Conservation (phyloP, 2,113 vertebrate genomes). For the Microtus oregoni region DNA sequence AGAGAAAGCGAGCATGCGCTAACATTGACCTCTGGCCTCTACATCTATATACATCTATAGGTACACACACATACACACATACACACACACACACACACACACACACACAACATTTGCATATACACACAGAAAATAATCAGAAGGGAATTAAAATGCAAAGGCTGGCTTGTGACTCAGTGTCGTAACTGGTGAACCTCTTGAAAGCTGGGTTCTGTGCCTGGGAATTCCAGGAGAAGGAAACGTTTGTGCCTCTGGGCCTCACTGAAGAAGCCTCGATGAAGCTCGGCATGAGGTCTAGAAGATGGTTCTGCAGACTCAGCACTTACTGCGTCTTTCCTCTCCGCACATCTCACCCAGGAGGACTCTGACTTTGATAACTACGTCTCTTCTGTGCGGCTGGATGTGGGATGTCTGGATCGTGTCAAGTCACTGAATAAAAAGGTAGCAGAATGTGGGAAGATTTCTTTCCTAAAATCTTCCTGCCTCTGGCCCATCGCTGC, state of each 20-base stretch:
- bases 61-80: background rate
- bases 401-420: background rate
- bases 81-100: background rate
- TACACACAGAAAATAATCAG: background rate
- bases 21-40: background rate
- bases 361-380: slow-evolving; percentile 45
- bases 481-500: too few relatives aligned
- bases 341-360: background rate
- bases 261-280: background rate
- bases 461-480: background rate
- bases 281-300: background rate
- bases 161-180: background rate
- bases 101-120: too few relatives aligned
- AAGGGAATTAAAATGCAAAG: background rate
- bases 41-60: background rate
- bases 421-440: background rate
- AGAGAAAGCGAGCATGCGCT: rapidly evolving
- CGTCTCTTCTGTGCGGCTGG: background rate
- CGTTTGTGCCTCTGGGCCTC: background rate
- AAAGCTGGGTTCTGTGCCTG: background rate
- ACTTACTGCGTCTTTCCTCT: too few relatives aligned
- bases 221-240: background rate
- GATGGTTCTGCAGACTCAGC: background rate
- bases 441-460: background rate
- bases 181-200: background rate